A percentile compares a stretch with the other conserved stretches of the same genome.
phyloP scores from a whole-genome alignment of 37 sponge, comb jelly and placozoan genomes.

The Cliona cf. orientalis region DNA sequence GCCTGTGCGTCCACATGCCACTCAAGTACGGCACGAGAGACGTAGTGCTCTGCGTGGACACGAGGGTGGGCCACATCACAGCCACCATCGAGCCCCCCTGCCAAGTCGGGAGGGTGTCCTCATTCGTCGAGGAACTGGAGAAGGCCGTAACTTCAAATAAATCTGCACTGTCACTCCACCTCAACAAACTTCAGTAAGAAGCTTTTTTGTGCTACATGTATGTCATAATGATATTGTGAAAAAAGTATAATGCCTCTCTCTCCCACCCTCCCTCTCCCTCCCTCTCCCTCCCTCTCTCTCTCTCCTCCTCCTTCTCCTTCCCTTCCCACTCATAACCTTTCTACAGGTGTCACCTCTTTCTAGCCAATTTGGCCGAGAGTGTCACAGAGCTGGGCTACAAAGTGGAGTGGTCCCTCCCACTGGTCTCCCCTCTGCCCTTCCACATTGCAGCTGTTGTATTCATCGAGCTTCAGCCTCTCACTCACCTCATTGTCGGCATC shows the following conservation, averaged over 20 bases:
- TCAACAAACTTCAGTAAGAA: conserved; percentile 59
- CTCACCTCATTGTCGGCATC: conserved; percentile 37
- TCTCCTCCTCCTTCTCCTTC: too few species aligned
- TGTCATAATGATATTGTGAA: too few species aligned
- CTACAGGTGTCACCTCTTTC: conserved; percentile 48
- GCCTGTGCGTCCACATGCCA: conserved; percentile 23
- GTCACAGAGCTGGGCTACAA: conserved; percentile 35
- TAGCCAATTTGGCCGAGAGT: conserved; percentile 19
- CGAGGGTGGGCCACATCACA: conserved; percentile 54
- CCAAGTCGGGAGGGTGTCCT: conserved; percentile 14
- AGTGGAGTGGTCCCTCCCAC: conserved; percentile 31
- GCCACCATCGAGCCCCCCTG: conserved; percentile 41
- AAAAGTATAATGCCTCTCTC: too few species aligned
- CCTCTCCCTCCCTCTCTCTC: too few species aligned
- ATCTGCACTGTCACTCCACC: conserved; percentile 20
- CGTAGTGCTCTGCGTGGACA: conserved; percentile 56
- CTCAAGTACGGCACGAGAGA: conserved; percentile 21
- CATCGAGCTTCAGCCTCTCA: conserved; percentile 24
- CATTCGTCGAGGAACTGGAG: conserved; percentile 55
- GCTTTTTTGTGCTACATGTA: too few species aligned
- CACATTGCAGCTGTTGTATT: conserved; percentile 11
- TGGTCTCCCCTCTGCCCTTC: conserved; percentile 52
- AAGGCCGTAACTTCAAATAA: conserved; percentile 8
- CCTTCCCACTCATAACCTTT: too few species aligned
- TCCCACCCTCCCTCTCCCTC: too few species aligned